Evolutionary conservation across 2,797 vertebrate species (phyloP).

Genomic region (Tinamus major): DNA sequence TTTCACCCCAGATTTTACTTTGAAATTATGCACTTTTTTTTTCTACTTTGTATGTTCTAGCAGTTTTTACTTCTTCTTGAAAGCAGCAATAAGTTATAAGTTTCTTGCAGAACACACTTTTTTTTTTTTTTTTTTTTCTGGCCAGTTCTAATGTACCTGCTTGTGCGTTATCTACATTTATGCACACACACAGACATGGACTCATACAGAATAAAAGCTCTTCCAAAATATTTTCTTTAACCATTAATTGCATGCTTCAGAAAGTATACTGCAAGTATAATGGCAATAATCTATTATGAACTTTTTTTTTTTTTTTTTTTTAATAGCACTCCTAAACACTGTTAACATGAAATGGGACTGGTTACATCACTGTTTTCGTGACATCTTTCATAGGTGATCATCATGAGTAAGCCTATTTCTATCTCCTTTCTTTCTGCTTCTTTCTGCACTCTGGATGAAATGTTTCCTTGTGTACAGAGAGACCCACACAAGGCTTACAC

Average conservation of each 20-base stretch:
- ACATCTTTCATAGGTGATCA: neutral
- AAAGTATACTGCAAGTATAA: neutral
- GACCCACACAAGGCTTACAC: slow-evolving; percentile 43
- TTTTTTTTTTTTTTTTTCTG: neutral
- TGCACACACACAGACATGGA: rapidly evolving
- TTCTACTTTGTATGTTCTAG: neutral
- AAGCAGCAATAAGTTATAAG: neutral
- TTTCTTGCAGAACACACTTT: neutral
- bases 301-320: slow-evolving; percentile 3
- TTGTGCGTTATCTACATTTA: neutral
- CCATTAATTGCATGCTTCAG: neutral
- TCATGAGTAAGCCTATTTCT: neutral
- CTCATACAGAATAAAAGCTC: neutral
- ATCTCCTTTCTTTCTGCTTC: neutral
- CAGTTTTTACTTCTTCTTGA: neutral
- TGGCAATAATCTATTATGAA: neutral
- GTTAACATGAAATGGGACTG: neutral
- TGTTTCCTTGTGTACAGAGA: neutral
- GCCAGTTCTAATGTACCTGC: neutral
- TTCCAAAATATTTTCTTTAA: neutral
- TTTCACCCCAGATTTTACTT: neutral
- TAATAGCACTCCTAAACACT: neutral
- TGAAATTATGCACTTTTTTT: neutral
- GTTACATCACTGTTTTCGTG: neutral
- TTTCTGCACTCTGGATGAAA: neutral